Conservation (phyloP, 92 coral and sea anemone genomes). For the Bergia sp. region DNA sequence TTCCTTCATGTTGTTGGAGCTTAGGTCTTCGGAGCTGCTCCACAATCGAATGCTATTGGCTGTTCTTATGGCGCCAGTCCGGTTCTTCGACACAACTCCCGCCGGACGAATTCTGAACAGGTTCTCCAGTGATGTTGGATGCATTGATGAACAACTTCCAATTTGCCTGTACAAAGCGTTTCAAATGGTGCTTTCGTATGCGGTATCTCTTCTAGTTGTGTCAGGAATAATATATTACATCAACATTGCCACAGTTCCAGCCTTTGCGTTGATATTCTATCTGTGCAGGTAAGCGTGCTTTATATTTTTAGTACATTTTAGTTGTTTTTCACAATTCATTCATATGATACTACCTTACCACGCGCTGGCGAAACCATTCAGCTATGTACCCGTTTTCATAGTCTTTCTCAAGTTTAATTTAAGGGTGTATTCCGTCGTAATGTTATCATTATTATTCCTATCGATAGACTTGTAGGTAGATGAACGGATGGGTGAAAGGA, state of each 20-base stretch:
- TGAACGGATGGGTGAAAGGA: too few relatives aligned
- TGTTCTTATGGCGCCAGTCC: constrained; percentile 26
- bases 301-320: too few relatives aligned
- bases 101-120: constrained; percentile 30
- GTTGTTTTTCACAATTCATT: too few relatives aligned
- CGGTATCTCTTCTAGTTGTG: constrained; percentile 12
- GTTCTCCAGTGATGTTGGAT: constrained; percentile 36
- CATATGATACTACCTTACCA: too few relatives aligned
- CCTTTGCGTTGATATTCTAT: not conserved
- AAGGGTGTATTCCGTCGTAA: too few relatives aligned
- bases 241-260: constrained; percentile 15
- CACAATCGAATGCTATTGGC: constrained; percentile 36
- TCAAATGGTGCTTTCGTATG: constrained; percentile 11
- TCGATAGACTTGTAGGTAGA: too few relatives aligned
- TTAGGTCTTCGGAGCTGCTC: constrained; percentile 33
- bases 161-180: constrained; percentile 3
- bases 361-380: too few relatives aligned
- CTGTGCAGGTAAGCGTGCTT: not conserved
- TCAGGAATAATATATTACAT: constrained; percentile 15
- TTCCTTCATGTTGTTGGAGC: not conserved
- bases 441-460: too few relatives aligned
- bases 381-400: too few relatives aligned
- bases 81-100: constrained; percentile 37
- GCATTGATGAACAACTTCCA: constrained; percentile 35
- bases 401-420: too few relatives aligned